Evolutionary conservation across 1,140 invertebrate genomes (phyloP), one percentile per base, ranked within the genome.

Genomic region (Zaprionus kolodkinae): DNA sequence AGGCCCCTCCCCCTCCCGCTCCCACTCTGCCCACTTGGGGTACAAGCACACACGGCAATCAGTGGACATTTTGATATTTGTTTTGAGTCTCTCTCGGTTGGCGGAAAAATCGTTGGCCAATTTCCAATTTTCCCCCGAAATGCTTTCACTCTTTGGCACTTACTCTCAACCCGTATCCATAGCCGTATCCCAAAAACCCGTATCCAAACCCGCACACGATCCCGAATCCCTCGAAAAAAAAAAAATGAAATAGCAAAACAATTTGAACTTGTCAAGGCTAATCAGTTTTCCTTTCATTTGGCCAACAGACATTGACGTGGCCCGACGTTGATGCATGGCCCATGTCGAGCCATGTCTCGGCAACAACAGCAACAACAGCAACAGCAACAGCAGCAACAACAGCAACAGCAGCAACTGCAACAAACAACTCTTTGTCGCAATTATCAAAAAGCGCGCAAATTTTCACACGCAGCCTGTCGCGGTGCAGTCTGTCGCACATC

Each of bases 231-330:
- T 50, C 45, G 45, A 50, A 50, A 17, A 50, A 15, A n/a, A 13
- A 30, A 59, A n/a, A n/a, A n/a, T n/a, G n/a, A n/a, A 43, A 40
- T 7, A 59, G 36, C 25, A 61, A 83, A 88, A 79, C 84, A 84
- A 89, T 88, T 88, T 88, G 84, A 88, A 88, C 84, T 88, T 88
- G 84, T 88, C 84, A 88, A 89, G 78, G 70, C 85, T 80, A 88
- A 88, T 88, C 84, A 89, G 84, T 88, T 88, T 88, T 88, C 84
- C 84, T 88, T 88, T 88, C 84, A 88, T 88, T 88, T 88, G 56
- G 61, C 56, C 71, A 80, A 33, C 73, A 55, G 73, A 61, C 80
- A 78, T 59, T 67, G 81, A 87, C 84, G 74, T 87, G 88, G 84
- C 88, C 57, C 71, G 81, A 87, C 84, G 74, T 87, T 87, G 84